Evolutionary conservation across 2,797 vertebrate genomes (phyloP).

Genomic region (Platyrinchus mystaceus): DNA sequence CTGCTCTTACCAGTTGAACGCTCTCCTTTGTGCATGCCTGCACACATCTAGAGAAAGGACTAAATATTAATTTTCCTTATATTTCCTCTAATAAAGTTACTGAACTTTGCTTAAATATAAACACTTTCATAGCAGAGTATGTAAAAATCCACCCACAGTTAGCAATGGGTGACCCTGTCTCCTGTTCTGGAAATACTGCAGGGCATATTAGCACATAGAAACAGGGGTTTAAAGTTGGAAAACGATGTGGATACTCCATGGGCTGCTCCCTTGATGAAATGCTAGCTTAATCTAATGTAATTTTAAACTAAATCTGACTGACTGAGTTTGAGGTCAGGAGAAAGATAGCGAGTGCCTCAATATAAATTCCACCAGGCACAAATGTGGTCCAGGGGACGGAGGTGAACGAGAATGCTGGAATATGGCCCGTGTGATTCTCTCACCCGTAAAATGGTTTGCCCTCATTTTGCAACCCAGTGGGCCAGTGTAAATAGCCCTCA

Average conservation of each 20-base stretch:
- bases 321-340: background rate
- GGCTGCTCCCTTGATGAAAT: background rate
- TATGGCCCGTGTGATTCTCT: background rate
- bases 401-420: background rate
- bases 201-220: background rate
- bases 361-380: background rate
- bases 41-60: background rate
- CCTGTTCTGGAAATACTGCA: background rate
- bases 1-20: background rate
- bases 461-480: slow-evolving; percentile 3
- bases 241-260: background rate
- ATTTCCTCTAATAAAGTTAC: background rate
- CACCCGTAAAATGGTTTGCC: background rate
- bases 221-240: accelerated
- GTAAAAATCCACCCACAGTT: background rate
- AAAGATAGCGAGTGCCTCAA: background rate
- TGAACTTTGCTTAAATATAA: background rate
- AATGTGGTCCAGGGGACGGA: background rate
- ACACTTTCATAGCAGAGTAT: background rate
- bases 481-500: background rate
- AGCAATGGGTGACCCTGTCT: background rate
- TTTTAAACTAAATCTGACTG: background rate
- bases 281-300: background rate
- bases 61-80: background rate
- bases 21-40: background rate